These are phyloP conservation scores for Eleutherodactylus coqui DNA, from an alignment of 2,797 vertebrate genomes.

Conservation along the genomic window DNA sequence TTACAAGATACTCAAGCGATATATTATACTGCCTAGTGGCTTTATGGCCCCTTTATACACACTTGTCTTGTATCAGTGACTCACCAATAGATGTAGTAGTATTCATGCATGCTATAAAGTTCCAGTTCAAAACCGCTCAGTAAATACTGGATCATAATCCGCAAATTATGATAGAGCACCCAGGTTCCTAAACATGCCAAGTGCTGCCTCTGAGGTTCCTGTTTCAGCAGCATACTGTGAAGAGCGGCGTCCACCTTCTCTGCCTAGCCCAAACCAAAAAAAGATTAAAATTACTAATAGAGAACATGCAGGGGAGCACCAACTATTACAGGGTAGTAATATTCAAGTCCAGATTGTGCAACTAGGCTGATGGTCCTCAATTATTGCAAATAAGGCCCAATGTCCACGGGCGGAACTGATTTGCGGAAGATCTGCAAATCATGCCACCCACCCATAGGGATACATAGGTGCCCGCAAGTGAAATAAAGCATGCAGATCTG, in stretches of 20 bases:
- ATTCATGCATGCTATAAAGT: constrained; percentile 99
- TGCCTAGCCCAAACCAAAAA: constrained; percentile 73
- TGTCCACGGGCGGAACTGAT: no score
- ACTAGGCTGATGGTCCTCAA: no score
- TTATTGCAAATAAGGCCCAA: no score
- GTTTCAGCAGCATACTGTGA: constrained; percentile 94
- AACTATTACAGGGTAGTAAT: background rate
- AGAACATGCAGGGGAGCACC: background rate
- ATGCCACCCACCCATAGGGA: no score
- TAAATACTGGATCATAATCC: constrained; percentile 99
- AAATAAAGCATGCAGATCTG: no score
- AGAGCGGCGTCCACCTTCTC: constrained; percentile 97
- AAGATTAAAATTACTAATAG: background rate
- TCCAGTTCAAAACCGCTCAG: constrained; percentile 98
- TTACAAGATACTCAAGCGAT: no score
- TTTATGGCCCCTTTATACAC: background rate
- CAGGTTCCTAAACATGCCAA: constrained; percentile 96
- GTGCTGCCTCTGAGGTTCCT: constrained; percentile 96
- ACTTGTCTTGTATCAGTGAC: constrained; percentile 51
- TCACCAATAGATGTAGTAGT: constrained; percentile 99
- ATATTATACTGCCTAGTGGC: background rate
- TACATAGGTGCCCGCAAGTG: no score
- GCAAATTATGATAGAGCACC: constrained; percentile 97
- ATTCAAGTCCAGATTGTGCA: background rate
- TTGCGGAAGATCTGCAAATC: no score